phyloP scores from a whole-genome alignment of 2,888 invertebrate species.

The Napeogenes inachia region DNA sequence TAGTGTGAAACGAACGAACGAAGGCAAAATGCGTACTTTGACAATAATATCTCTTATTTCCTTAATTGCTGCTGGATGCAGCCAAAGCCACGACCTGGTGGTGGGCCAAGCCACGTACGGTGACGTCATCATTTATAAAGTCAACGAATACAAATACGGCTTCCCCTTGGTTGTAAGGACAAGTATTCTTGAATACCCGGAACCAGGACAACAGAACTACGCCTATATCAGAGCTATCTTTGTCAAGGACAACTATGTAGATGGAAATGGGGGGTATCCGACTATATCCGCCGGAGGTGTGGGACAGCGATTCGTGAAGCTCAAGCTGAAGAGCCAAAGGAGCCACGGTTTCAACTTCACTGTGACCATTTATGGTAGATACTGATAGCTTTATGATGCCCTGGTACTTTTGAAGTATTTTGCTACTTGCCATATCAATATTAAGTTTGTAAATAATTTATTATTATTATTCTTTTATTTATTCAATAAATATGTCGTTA shows the following conservation, averaged over 20 bases:
- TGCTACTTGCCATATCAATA: constrained; percentile 16
- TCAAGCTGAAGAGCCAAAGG: constrained; percentile 66
- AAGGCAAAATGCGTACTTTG: constrained; percentile 52
- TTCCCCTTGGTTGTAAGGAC: constrained; percentile 59
- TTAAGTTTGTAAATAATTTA: constrained; percentile 1
- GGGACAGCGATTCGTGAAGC: constrained; percentile 61
- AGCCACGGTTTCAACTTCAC: constrained; percentile 64
- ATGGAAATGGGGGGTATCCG: constrained; percentile 61
- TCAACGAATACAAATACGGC: constrained; percentile 59
- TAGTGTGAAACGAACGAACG: constrained; percentile 61
- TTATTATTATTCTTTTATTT: constrained; percentile 13
- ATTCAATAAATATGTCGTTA: constrained; percentile 14
- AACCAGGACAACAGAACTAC: constrained; percentile 54
- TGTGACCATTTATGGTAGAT: constrained; percentile 64
- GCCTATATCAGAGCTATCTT: constrained; percentile 58
- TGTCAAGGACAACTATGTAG: constrained; percentile 55
- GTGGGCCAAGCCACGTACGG: constrained; percentile 58
- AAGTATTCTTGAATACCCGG: constrained; percentile 56
- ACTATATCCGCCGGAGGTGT: constrained; percentile 61
- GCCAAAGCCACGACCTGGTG: constrained; percentile 61
- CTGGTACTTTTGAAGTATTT: constrained; percentile 32
- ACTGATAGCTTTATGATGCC: constrained; percentile 36
- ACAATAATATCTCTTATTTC: constrained; percentile 44
- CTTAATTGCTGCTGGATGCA: constrained; percentile 40
- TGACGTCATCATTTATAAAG: constrained; percentile 55